A percentile compares a stretch with the other conserved stretches of the same genome.
These are phyloP conservation scores for Nycteola revayana DNA, from an alignment of 2,888 invertebrate genomes.

Conservation along the genomic window DNA sequence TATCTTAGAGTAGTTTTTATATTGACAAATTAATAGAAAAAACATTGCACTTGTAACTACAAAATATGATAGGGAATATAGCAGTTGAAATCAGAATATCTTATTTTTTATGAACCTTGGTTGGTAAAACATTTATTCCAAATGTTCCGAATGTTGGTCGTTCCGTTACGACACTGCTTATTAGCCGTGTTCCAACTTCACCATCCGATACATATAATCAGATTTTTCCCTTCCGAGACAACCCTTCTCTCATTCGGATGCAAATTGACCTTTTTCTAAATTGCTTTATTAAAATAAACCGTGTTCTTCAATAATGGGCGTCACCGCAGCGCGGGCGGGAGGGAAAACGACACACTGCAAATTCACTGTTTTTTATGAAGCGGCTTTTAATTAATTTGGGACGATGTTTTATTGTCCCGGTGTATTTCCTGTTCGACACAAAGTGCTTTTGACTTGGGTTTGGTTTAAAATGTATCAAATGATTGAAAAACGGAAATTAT, in stretches of 20 bases:
- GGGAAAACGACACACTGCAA: constrained; percentile 36
- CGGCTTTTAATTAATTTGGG: constrained; percentile 50
- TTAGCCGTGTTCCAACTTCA: too few relatives aligned
- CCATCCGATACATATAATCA: constrained; percentile 7
- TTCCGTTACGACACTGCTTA: not conserved
- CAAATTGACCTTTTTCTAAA: constrained; percentile 74
- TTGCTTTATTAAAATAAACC: constrained; percentile 77
- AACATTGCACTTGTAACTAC: too few relatives aligned
- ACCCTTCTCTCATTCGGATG: constrained; percentile 67
- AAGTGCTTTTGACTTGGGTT: constrained; percentile 19
- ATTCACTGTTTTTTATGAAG: constrained; percentile 54
- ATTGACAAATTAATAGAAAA: too few relatives aligned
- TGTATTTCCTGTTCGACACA: constrained; percentile 15
- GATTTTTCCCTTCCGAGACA: constrained; percentile 27
- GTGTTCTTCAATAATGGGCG: constrained; percentile 67
- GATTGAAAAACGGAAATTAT: too few relatives aligned
- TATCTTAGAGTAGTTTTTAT: too few relatives aligned
- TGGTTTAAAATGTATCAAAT: too few relatives aligned
- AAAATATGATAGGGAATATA: too few relatives aligned
- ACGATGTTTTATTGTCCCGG: constrained; percentile 13
- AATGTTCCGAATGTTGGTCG: too few relatives aligned
- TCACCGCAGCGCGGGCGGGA: constrained; percentile 21
- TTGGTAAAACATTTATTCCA: too few relatives aligned
- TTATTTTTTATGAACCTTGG: too few relatives aligned
- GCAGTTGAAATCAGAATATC: too few relatives aligned